phyloP scores from a whole-genome alignment of 2,888 invertebrate genomes.

The Drosophila subquinaria region DNA sequence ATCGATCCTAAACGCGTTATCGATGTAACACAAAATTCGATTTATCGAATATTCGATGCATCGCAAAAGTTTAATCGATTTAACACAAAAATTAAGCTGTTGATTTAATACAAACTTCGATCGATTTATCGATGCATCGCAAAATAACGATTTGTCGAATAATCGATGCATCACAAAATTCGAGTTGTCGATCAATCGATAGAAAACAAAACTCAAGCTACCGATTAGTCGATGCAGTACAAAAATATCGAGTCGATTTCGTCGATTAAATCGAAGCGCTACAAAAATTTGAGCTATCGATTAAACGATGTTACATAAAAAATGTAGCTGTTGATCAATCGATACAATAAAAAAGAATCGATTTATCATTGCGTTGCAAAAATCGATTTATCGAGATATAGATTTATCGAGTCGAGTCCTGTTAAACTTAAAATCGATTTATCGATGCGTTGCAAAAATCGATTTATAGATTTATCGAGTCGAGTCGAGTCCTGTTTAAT shows the following conservation, averaged over 20 bases:
- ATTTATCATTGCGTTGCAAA: slow-evolving; percentile 3
- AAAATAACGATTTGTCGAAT: background rate
- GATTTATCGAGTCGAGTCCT: background rate
- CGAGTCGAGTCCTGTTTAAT: background rate
- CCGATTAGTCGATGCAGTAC: background rate
- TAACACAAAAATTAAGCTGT: no score
- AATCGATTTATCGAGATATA: no score
- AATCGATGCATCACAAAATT: background rate
- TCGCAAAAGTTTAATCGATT: slow-evolving; percentile 7
- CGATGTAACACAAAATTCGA: background rate
- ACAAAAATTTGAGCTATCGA: slow-evolving; percentile 5
- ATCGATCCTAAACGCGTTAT: background rate
- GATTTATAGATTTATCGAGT: background rate
- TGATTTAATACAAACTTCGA: no score
- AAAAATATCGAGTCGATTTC: background rate
- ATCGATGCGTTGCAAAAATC: background rate
- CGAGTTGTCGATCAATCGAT: background rate
- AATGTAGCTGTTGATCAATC: slow-evolving; percentile 10
- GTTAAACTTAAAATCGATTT: slow-evolving; percentile 20
- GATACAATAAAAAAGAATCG: slow-evolving; percentile 2
- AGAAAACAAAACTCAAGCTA: background rate
- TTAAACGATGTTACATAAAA: background rate
- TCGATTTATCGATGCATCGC: slow-evolving; percentile 16
- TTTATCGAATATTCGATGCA: background rate
- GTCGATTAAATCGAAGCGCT: background rate